Evolutionary conservation across 2,888 invertebrate species (phyloP).

Genomic region (Dexiosoma caninum): DNA sequence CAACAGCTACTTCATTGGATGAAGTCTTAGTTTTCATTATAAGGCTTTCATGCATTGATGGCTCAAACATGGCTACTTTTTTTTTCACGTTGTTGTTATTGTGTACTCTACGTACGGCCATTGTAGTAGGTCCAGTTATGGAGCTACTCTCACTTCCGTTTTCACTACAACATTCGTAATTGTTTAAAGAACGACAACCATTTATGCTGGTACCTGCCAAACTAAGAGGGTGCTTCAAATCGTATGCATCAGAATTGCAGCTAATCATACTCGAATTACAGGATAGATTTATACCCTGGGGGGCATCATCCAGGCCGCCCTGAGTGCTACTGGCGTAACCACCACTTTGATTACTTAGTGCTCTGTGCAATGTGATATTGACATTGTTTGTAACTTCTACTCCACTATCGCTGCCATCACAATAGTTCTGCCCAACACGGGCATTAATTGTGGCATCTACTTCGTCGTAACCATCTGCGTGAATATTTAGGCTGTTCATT

Average conservation of each 20-base stretch:
- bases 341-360: conserved; percentile 81
- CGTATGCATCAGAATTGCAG: conserved; percentile 85
- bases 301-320: conserved; percentile 79
- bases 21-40: conserved; percentile 33
- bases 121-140: conserved; percentile 78
- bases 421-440: conserved; percentile 79
- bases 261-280: conserved; percentile 89
- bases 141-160: conserved; percentile 89
- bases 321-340: conserved; percentile 83
- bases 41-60: conserved; percentile 65
- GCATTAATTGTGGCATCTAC: conserved; percentile 86
- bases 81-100: conserved; percentile 78
- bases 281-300: conserved; percentile 78
- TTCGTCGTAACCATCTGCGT: conserved; percentile 62
- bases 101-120: conserved; percentile 54
- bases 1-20: conserved; percentile 36
- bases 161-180: conserved; percentile 80
- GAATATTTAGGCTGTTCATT: conserved; percentile 72
- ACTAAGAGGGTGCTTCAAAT: conserved; percentile 56
- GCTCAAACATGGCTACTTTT: conserved; percentile 81
- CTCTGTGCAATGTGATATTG: conserved; percentile 78
- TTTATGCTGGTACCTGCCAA: conserved; percentile 44
- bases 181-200: conserved; percentile 62
- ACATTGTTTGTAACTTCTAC: conserved; percentile 82
- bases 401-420: conserved; percentile 89